phyloP scores from a whole-genome alignment of 2,888 invertebrate genomes.

The Epirrita christyi region DNA sequence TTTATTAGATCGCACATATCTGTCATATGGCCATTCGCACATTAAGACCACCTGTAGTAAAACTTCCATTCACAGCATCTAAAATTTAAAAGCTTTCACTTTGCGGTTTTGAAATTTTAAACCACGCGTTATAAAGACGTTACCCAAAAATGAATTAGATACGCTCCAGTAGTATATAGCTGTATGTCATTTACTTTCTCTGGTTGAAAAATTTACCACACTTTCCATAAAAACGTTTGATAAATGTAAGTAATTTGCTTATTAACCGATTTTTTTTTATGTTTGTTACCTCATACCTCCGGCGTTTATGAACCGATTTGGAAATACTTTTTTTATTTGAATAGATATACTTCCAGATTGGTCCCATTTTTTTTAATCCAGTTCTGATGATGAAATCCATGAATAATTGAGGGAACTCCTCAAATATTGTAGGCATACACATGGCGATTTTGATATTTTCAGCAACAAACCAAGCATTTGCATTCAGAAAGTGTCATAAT shows the following conservation, averaged over 20 bases:
- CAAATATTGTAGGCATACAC: too few relatives aligned
- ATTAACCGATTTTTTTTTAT: too few relatives aligned
- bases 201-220: constrained; percentile 39
- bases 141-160: constrained; percentile 50
- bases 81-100: constrained; percentile 57
- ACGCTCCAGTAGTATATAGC: constrained; percentile 58
- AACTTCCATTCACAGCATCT: constrained; percentile 39
- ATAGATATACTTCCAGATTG: too few relatives aligned
- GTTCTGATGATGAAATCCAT: too few relatives aligned
- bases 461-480: too few relatives aligned
- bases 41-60: constrained; percentile 44
- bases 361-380: too few relatives aligned
- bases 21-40: constrained; percentile 43
- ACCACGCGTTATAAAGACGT: constrained; percentile 61
- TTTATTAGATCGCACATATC: constrained; percentile 31
- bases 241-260: constrained; percentile 22
- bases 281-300: too few relatives aligned
- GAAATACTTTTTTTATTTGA: too few relatives aligned
- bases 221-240: constrained; percentile 40
- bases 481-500: too few relatives aligned
- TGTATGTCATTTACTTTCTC: constrained; percentile 46
- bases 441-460: too few relatives aligned
- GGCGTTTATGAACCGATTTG: too few relatives aligned
- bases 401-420: too few relatives aligned
- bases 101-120: constrained; percentile 64